phyloP scores from a whole-genome alignment of 2,888 invertebrate species.

The Chrysodeixis includens region DNA sequence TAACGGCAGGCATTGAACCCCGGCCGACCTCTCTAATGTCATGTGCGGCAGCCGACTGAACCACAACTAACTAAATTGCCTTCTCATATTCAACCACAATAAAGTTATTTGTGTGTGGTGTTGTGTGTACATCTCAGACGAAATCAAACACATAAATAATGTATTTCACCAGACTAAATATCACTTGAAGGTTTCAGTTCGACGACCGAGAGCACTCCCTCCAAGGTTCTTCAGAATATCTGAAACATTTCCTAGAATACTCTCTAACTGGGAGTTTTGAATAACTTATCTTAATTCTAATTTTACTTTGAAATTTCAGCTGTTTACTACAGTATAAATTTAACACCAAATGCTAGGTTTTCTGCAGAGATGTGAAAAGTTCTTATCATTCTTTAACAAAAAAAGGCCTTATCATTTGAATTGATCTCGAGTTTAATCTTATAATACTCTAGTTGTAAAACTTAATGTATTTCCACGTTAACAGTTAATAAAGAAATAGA shows the following conservation, averaged over 20 bases:
- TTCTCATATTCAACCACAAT: slow-evolving; percentile 16
- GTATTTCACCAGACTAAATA: slow-evolving; percentile 11
- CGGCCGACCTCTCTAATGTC: background rate
- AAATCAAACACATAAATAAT: slow-evolving; percentile 33
- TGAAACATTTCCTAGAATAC: slow-evolving; percentile 26
- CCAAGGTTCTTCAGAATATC: slow-evolving; percentile 19
- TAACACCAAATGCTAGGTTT: background rate
- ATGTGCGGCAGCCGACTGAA: background rate
- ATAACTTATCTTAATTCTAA: background rate
- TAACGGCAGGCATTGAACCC: background rate
- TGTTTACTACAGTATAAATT: background rate
- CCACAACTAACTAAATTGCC: slow-evolving; percentile 3
- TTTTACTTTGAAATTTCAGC: slow-evolving; percentile 6
- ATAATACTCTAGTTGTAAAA: background rate
- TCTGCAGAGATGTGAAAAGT: background rate
- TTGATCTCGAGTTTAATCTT: no score
- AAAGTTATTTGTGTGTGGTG: slow-evolving; percentile 11
- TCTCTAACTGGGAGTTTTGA: slow-evolving; percentile 17
- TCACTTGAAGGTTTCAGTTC: slow-evolving; percentile 22
- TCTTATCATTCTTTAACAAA: no score
- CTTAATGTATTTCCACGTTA: background rate
- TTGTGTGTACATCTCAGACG: slow-evolving; percentile 24
- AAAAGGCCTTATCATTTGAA: no score
- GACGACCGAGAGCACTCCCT: slow-evolving; percentile 10
- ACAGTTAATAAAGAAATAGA: background rate